Conservation (phyloP, 2,888 invertebrate genomes). For the Scaeva pyrastri region DNA sequence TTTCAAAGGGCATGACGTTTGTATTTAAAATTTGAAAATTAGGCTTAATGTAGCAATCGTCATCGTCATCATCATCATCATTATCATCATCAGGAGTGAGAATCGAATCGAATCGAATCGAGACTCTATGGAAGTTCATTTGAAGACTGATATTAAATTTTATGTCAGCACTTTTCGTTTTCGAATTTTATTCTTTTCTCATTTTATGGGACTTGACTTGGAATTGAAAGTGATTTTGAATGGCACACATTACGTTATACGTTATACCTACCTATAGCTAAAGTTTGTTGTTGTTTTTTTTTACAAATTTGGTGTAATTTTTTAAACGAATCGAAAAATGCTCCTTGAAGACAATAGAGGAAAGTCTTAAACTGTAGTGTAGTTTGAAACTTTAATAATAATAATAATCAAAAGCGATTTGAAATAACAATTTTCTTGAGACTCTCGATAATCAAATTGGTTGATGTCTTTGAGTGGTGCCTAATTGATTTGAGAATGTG, state of each 20-base stretch:
- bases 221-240: conserved; percentile 34
- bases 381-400: neutral
- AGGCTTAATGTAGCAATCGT: neutral
- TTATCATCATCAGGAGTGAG: no score
- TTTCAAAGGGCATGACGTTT: neutral
- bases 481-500: no score
- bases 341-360: neutral
- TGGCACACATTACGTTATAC: neutral
- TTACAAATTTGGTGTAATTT: neutral
- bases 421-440: neutral
- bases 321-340: neutral
- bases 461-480: no score
- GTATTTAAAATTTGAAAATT: conserved; percentile 1
- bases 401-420: neutral
- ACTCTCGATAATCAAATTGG: no score
- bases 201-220: conserved; percentile 47
- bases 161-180: conserved; percentile 12
- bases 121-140: no score
- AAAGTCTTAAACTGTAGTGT: neutral
- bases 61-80: no score
- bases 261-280: no score
- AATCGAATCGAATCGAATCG: no score
- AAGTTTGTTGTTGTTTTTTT: neutral
- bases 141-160: conserved; percentile 7
- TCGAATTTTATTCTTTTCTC: conserved; percentile 31